Percentiles rank a stretch among this genome's conserved stretches.
These are phyloP conservation scores for Parnassius apollo DNA, from an alignment of 2,888 invertebrate species.

Conservation along the genomic window DNA sequence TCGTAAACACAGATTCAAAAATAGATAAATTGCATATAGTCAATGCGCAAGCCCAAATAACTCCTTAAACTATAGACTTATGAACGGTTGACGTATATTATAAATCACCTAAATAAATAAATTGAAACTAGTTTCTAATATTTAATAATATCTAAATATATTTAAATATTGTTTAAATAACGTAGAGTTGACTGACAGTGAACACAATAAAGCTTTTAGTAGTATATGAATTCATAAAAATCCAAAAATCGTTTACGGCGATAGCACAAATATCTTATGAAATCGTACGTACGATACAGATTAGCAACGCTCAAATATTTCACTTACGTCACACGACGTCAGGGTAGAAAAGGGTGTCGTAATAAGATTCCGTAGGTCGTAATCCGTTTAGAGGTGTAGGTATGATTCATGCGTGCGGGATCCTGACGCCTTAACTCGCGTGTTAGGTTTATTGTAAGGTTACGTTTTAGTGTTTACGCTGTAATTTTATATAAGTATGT, in stretches of 20 bases:
- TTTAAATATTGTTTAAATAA: no score
- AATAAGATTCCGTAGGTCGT: constrained; percentile 67
- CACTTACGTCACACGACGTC: constrained; percentile 54
- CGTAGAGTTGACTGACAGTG: no score
- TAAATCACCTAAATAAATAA: no score
- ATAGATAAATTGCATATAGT: no score
- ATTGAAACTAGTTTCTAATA: no score
- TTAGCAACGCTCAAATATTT: constrained; percentile 43
- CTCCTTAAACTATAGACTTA: no score
- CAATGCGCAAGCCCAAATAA: no score
- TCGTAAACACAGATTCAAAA: no score
- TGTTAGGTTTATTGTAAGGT: constrained; percentile 30
- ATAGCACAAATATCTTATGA: not conserved
- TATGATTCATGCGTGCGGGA: constrained; percentile 70
- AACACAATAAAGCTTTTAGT: no score
- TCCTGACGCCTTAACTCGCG: constrained; percentile 19
- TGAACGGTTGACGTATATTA: no score
- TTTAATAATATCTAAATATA: no score
- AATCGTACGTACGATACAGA: constrained; percentile 43
- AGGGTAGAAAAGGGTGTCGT: constrained; percentile 68
- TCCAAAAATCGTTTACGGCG: not conserved
- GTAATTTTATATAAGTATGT: not conserved
- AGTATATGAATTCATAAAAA: not conserved
- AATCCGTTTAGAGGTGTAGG: constrained; percentile 67
- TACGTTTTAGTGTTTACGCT: constrained; percentile 6